A percentile compares a stretch with the other conserved stretches of the same genome.
These are phyloP conservation scores for Eristalis arbustorum DNA, from an alignment of 2,888 invertebrate species.

Conservation along the genomic window DNA sequence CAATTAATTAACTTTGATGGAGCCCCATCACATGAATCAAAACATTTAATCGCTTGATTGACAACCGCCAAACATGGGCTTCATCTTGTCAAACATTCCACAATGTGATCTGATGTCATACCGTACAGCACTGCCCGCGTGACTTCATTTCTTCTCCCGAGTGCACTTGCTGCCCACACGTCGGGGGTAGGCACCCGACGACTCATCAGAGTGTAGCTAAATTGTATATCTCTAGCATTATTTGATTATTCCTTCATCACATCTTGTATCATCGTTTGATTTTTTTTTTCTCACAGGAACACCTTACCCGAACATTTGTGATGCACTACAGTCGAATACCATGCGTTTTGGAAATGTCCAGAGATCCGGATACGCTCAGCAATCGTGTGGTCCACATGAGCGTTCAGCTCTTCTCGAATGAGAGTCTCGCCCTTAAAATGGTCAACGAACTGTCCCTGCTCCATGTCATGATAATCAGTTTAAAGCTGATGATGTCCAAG, in stretches of 20 bases:
- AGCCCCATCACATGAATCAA: too few species aligned
- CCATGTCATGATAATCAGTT: slow-evolving; percentile 94
- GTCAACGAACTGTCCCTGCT: slow-evolving; percentile 93
- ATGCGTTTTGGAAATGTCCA: slow-evolving; percentile 91
- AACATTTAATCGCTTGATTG: too few species aligned
- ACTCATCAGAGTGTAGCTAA: too few species aligned
- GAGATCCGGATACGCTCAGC: slow-evolving; percentile 94
- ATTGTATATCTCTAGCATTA: too few species aligned
- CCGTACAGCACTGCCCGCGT: too few species aligned
- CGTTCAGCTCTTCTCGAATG: slow-evolving; percentile 97
- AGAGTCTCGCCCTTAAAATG: slow-evolving; percentile 93
- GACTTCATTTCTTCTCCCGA: too few species aligned
- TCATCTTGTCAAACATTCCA: too few species aligned
- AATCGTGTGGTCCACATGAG: slow-evolving; percentile 98
- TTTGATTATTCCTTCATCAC: not conserved
- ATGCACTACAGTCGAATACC: slow-evolving; percentile 97
- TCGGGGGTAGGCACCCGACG: too few species aligned
- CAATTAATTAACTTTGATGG: too few species aligned
- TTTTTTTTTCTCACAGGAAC: slow-evolving; percentile 84
- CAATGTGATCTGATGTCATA: too few species aligned
- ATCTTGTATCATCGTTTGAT: not conserved
- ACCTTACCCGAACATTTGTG: slow-evolving; percentile 95
- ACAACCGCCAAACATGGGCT: too few species aligned
- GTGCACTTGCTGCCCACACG: too few species aligned
- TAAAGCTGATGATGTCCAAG: slow-evolving; percentile 95